Percentiles rank a stretch among this genome's conserved stretches.
Evolutionary conservation across 2,888 invertebrate species (phyloP).

Genomic region (Selenia dentaria): DNA sequence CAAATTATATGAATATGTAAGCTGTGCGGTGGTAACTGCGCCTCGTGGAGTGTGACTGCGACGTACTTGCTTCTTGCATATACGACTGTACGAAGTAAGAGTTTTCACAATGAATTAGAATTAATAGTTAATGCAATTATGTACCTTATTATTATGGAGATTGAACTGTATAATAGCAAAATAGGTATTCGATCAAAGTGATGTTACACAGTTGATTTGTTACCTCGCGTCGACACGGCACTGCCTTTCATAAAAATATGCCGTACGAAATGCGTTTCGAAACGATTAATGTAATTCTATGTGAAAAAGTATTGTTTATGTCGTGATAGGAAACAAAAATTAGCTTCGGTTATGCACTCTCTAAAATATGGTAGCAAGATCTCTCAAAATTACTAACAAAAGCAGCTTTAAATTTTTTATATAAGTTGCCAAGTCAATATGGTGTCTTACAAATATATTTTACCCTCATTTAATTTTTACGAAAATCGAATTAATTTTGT

Average conservation of each 20-base stretch:
- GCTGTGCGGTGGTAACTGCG: too few species aligned
- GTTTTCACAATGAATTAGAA: conserved; percentile 28
- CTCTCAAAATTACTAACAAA: conserved; percentile 20
- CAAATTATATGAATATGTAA: too few species aligned
- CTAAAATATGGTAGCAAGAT: conserved; percentile 42
- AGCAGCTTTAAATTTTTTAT: neutral
- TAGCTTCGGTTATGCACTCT: conserved; percentile 54
- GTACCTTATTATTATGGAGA: conserved; percentile 2
- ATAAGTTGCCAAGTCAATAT: conserved; percentile 2
- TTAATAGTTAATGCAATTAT: conserved; percentile 26
- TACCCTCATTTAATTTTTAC: neutral
- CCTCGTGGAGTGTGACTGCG: conserved; percentile 22
- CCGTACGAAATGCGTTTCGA: conserved; percentile 1
- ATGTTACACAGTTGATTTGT: neutral
- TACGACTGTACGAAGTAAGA: conserved; percentile 21
- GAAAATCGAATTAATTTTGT: conserved; percentile 7
- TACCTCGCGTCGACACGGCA: conserved; percentile 2
- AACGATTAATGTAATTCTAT: conserved; percentile 20
- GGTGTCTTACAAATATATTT: neutral
- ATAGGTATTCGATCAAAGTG: conserved; percentile 3
- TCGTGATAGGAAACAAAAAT: conserved; percentile 13
- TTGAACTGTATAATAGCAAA: conserved; percentile 4
- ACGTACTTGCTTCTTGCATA: neutral
- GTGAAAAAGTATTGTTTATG: conserved; percentile 20
- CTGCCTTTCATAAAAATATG: conserved; percentile 11